Conservation (phyloP, 1,140 invertebrate genomes). For the Acromyrmex echinatior region DNA sequence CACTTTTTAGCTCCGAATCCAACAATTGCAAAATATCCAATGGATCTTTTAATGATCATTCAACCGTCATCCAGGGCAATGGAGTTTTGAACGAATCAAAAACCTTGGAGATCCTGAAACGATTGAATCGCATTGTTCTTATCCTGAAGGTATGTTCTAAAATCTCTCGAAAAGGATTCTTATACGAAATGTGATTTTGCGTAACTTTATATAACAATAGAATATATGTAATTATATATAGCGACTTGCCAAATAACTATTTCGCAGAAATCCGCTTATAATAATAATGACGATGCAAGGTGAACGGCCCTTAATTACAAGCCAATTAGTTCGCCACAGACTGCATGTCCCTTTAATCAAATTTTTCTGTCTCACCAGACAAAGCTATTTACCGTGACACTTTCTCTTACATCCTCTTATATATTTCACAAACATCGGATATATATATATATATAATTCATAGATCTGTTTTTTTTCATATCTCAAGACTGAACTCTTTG, state of each 20-base stretch:
- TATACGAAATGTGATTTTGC: background rate
- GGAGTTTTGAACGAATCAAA: constrained; percentile 94
- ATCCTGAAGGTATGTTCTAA: constrained; percentile 95
- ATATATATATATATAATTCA: too few relatives aligned
- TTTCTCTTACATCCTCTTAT: constrained; percentile 5
- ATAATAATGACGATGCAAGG: constrained; percentile 67
- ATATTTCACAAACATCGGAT: constrained; percentile 16
- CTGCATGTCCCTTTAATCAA: constrained; percentile 77
- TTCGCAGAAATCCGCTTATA: constrained; percentile 28
- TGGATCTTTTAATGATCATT: constrained; percentile 48
- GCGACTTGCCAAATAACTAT: background rate
- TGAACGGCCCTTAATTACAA: constrained; percentile 82
- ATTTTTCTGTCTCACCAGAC: constrained; percentile 74
- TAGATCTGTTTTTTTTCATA: too few relatives aligned
- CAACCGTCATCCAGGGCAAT: constrained; percentile 32
- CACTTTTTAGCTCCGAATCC: constrained; percentile 90
- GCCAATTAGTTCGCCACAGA: constrained; percentile 78
- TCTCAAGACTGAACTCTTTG: too few relatives aligned
- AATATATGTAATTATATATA: background rate
- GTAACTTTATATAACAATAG: background rate
- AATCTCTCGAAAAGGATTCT: background rate
- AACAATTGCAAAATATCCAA: constrained; percentile 65
- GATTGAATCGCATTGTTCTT: constrained; percentile 96
- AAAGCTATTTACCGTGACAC: constrained; percentile 41
- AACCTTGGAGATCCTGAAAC: constrained; percentile 96